phyloP scores from a whole-genome alignment of 2,888 invertebrate species.

The Tenthredo livida region DNA sequence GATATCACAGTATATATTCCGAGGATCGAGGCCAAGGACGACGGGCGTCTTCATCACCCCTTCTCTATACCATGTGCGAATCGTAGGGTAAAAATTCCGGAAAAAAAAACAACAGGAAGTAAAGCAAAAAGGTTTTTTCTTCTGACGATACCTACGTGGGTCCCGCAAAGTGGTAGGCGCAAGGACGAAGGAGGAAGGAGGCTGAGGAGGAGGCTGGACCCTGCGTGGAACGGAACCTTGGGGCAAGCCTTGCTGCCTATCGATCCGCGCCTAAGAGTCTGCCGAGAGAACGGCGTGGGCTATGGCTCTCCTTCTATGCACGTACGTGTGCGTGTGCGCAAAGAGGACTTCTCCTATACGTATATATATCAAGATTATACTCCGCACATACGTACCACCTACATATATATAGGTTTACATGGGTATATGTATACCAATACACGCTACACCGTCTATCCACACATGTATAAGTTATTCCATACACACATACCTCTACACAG shows the following conservation, averaged over 20 bases:
- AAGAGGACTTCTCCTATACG: constrained; percentile 41
- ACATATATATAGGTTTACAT: constrained; percentile 40
- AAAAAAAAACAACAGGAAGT: constrained; percentile 32
- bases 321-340: constrained; percentile 57
- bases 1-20: background rate
- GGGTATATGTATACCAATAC: background rate
- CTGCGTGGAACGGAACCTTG: constrained; percentile 49
- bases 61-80: background rate
- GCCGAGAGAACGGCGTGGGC: constrained; percentile 57
- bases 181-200: constrained; percentile 52
- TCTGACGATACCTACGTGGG: background rate
- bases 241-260: constrained; percentile 74
- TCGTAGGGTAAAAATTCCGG: background rate
- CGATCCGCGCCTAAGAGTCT: constrained; percentile 76
- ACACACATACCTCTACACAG: constrained; percentile 38
- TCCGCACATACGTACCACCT: constrained; percentile 56
- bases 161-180: constrained; percentile 45
- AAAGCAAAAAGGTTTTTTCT: constrained; percentile 30
- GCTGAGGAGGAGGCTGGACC: constrained; percentile 42
- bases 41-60: background rate
- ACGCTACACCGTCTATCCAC: background rate
- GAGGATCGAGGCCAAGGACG: constrained; percentile 24
- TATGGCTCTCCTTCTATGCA: background rate
- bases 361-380: constrained; percentile 52
- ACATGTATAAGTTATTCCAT: background rate